Percentiles rank a stretch among this genome's conserved stretches.
phyloP scores from a whole-genome alignment of 1,140 invertebrate genomes.

The Battus philenor region DNA sequence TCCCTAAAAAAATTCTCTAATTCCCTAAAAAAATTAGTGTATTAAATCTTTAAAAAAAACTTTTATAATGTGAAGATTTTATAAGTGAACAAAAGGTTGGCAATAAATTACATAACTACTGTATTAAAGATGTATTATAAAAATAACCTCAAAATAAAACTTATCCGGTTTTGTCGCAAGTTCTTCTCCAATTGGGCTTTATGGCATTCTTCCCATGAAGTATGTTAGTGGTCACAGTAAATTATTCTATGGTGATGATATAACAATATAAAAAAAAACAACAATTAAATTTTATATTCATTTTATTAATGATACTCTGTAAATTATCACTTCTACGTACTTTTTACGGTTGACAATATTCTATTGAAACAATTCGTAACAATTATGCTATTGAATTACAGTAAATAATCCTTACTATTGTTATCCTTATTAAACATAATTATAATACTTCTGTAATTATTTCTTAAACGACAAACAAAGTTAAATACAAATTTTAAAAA shows the following conservation, averaged over 20 bases:
- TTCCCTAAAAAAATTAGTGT: background rate
- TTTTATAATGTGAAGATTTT: background rate
- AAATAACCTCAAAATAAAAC: no score
- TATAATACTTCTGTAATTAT: background rate
- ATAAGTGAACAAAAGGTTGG: background rate
- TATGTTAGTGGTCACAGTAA: no score
- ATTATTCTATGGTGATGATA: no score
- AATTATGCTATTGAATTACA: background rate
- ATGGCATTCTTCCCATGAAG: no score
- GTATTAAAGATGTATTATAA: no score
- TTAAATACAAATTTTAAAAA: background rate
- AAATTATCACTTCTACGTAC: slow-evolving; percentile 42
- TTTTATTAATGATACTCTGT: slow-evolving; percentile 49
- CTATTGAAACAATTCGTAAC: slow-evolving; percentile 18
- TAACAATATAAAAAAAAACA: no score
- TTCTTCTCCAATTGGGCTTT: no score
- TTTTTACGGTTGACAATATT: slow-evolving; percentile 27
- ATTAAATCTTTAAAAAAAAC: background rate
- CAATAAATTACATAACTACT: background rate
- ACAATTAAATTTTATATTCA: slow-evolving; percentile 24
- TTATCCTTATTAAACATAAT: no score
- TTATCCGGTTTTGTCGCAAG: no score
- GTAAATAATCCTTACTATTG: no score
- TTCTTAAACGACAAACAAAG: background rate
- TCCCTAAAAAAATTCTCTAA: background rate